Evolutionary conservation across 2,797 vertebrate species (phyloP), one percentile per base, ranked within the genome.

Genomic region (Molossus molossus): DNA sequence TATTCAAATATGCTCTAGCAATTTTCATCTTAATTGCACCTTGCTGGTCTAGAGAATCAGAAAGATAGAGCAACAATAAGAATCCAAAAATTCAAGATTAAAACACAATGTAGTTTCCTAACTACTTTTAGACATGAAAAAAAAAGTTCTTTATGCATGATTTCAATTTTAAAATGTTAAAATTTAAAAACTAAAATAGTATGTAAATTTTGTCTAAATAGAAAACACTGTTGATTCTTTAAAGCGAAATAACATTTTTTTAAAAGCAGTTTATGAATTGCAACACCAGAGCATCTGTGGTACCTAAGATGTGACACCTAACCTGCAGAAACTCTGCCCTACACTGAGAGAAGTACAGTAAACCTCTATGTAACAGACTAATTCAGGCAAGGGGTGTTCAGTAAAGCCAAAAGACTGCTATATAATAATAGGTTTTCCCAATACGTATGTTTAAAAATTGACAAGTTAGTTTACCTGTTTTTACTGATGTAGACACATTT

Each of bases 11-110:
- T 10, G 33, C 67, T 92, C 86, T 73, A 95, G 79, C 95, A 96
- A 95, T 97, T 96, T 94, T 96, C 95, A 95, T 91, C 96, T 97
- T 97, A 97, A 98, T 91, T 97, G 96, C 72, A 90, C 88, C 65
- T 97, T 1, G 0, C 79, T 93, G 90, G 73, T 94, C 79, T 97
- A 80, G 82, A 97, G 92, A 97, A 95, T 96, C 95, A 94, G 27
- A 97, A 95, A 96, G 72, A 97, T 57, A 91, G 21, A 25, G 57
- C 77, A 86, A 21, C 85, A 90, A 23, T 76, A 94, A 95, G 86
- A 87, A 96, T 89, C 91, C 69, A 83, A 90, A 80, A 95, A 94
- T 69, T 96, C 96, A 95, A 84, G 82, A 88, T 97, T 95, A 96
- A 94, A 97, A 97, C 67, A 96, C 82, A 95, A 88, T 80, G 64